Conservation (phyloP, 2,113 vertebrate species). For the Xerus inauris region DNA sequence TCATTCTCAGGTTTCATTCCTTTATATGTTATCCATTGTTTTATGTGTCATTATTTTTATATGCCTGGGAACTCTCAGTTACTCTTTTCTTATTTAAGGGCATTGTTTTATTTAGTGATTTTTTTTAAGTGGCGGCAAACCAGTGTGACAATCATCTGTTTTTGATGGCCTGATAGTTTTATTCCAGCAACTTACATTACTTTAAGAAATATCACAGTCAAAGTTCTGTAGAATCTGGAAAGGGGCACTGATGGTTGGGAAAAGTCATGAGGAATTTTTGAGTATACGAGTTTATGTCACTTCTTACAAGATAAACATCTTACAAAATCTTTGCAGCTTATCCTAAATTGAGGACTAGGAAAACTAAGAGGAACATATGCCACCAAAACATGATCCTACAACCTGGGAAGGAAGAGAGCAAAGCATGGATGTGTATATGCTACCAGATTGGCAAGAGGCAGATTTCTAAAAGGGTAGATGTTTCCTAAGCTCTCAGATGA, state of each 20-base stretch:
- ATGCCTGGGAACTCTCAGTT: not conserved
- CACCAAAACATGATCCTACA: not conserved
- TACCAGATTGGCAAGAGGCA: not conserved
- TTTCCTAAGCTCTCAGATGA: not conserved
- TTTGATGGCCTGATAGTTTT: not conserved
- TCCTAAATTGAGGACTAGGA: not conserved
- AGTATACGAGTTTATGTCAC: not conserved
- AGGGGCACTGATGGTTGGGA: not conserved
- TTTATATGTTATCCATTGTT: not conserved
- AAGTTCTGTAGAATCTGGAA: not conserved
- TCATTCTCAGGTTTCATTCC: not conserved
- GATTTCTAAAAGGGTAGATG: not conserved
- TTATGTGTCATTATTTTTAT: not conserved
- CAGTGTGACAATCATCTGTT: not conserved
- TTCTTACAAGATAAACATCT: conserved; percentile 5
- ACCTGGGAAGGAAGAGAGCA: not conserved
- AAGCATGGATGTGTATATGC: not conserved
- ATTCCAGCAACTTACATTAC: not conserved
- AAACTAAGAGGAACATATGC: not conserved
- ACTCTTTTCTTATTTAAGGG: not conserved
- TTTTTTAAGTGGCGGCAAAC: not conserved
- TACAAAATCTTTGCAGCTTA: not conserved
- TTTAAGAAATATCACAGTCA: not conserved
- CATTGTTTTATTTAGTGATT: not conserved
- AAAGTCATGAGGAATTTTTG: not conserved